Base-by-base conservation (phyloP, 2,797 vertebrate species). In the Nyctibius grandis region DNA sequence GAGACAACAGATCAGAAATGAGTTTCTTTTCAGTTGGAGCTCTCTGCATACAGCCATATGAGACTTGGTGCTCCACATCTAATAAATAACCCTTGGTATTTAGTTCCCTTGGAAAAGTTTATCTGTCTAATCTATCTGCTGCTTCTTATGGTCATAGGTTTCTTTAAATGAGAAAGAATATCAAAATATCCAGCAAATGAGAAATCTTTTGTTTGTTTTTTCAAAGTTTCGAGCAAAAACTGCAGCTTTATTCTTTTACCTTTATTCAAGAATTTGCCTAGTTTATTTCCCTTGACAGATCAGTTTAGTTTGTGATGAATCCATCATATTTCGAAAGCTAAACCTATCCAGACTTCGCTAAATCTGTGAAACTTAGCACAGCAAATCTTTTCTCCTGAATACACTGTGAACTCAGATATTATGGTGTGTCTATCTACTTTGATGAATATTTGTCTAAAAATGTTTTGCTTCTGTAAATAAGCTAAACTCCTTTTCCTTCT, bases 1-100 rank as follows among this genome's bases (percentile, higher is more conserved):
- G 95, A 95, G 84, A 95, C 63, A 96, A 82, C n/a, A 84, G 59
- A 84, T 93, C 54, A 95, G 87, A 98, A 97, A 97, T 97, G 19
- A 97, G 40, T 91, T 98, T 95, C 63, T 75, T 96, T 95, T 80
- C 93, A 88, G 85, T 33, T 81, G 34, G 51, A 83, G 18, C 65
- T 93, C 53, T 88, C 84, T 89, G 54, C 50, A 75, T 90, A 87
- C 33, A 96, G 78, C 68, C 18, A 48, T 83, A 44, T 65, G 33
- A 96, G 74, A 38, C 18, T 25, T 68, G 56, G 60, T 77, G 51
- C 61, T 74, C 87, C 78, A 67, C 29, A 79, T 95, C 68, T 88
- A 96, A 92, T 92, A 96, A 96, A 95, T 85, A 94, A 74, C 5
- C 20, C 14, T 45, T 73, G 20, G 42, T 94, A 79, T 81, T 89